Evolutionary conservation across 2,888 invertebrate genomes (phyloP).

Genomic region (Himalopsyche japonica): DNA sequence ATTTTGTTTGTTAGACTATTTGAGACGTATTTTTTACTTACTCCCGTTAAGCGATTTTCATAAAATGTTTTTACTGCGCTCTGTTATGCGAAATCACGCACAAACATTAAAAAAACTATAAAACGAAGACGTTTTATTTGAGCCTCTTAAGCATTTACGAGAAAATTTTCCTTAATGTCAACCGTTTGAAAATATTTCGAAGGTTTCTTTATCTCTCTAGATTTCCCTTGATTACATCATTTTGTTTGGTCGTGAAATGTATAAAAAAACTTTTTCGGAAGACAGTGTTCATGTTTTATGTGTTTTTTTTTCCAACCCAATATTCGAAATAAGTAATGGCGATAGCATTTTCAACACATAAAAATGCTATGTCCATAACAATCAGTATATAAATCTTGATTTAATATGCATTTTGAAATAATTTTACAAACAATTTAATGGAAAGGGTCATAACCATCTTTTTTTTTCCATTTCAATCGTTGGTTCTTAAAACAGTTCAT

Average conservation of each 20-base stretch:
- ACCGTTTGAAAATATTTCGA: not conserved
- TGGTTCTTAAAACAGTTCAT: no score
- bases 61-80: not conserved
- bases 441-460: conserved; percentile 32
- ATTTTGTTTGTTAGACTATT: not conserved
- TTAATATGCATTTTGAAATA: conserved; percentile 17
- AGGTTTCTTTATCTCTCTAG: not conserved
- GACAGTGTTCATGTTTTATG: not conserved
- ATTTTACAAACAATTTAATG: conserved; percentile 35
- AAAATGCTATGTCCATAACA: conserved; percentile 33
- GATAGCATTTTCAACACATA: not conserved
- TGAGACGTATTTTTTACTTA: not conserved
- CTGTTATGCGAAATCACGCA: not conserved
- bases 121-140: not conserved
- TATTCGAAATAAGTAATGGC: not conserved
- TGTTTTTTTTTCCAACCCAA: not conserved
- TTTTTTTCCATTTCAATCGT: not conserved
- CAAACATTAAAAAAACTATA: conserved; percentile 5
- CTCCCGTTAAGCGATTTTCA: not conserved
- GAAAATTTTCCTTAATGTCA: not conserved
- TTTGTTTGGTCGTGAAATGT: not conserved
- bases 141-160: not conserved
- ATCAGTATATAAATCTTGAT: conserved; percentile 25
- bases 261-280: not conserved
- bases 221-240: not conserved